Conservation (phyloP, 2,888 invertebrate genomes). For the Diarsia rubi region DNA sequence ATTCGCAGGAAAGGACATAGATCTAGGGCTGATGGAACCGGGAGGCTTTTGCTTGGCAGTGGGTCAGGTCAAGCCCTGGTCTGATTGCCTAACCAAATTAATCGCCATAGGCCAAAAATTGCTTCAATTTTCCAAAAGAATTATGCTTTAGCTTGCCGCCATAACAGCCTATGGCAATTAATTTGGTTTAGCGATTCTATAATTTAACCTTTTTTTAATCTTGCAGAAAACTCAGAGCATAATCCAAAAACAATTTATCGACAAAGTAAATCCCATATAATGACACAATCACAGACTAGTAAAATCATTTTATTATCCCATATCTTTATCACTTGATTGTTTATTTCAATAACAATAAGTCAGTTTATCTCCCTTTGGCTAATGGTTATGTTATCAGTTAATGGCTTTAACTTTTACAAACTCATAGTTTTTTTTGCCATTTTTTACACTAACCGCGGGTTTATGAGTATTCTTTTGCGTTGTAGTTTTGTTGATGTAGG, state of each 20-base stretch:
- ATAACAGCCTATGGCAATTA: too few relatives aligned
- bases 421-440: constrained; percentile 60
- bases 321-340: constrained; percentile 60
- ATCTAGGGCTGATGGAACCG: not conserved
- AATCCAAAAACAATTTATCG: not conserved
- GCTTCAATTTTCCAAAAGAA: too few relatives aligned
- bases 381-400: constrained; percentile 79
- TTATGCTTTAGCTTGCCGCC: too few relatives aligned
- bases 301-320: constrained; percentile 59
- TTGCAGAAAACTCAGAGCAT: not conserved
- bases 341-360: constrained; percentile 69
- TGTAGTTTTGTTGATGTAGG: constrained; percentile 65
- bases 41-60: too few relatives aligned
- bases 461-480: constrained; percentile 71
- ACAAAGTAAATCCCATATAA: constrained; percentile 48
- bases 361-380: constrained; percentile 71
- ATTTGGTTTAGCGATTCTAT: not conserved
- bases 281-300: constrained; percentile 36
- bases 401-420: constrained; percentile 73
- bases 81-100: too few relatives aligned
- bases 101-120: too few relatives aligned
- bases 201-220: not conserved
- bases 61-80: too few relatives aligned
- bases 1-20: not conserved
- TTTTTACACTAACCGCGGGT: constrained; percentile 61